Evolutionary conservation across 1,140 invertebrate species (phyloP), one percentile per base, ranked within the genome.

Genomic region (Aphaenogaster floridana): DNA sequence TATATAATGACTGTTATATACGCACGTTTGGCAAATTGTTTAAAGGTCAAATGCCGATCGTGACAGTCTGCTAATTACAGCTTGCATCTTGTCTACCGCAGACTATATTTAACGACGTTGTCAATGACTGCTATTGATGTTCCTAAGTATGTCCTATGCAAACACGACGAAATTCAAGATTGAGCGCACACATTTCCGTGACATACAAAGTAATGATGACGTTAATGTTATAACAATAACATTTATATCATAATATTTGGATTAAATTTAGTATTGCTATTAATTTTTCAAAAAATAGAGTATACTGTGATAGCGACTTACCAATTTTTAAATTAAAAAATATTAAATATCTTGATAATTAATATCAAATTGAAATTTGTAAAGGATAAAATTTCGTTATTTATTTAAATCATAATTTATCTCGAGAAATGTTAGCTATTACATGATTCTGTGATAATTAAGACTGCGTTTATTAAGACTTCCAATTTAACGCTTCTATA

Each of bases 41-140:
- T 76, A 86, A 88, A 88, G 87, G 83, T 86, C 69, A 79, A 72
- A 78, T 86, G 72, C 87, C 87, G 64, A 88, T 86, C 86, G 52
- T 86, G 54, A 59, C 83, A 80, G 61, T 5, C 66, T 71, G 83
- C 74, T 77, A 79, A 77, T 79, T 86, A 79, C 66, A 52, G 54
- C 48, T n/a, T 57, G 78, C 52, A n/a, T 54, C 74, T 86, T 79
- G 83, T 86, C 74, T 79, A 34, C 21, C 28, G 48, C 76, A 28
- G 52, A 36, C 83, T 86, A 86, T 86, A 86, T 86, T 86, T 86
- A 86, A 78, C 48, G 48, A 86, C 21, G 39, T 79, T 79, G 83
- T 86, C 74, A 86, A 78, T 86, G 34, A 63, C 50, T 86, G 48
- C 34, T 59, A 76, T 84, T 84, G 66, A 81, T 81, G 42, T 84